Percentiles rank a stretch among this genome's conserved stretches.
Conservation (phyloP, 2,113 vertebrate genomes). For the Xyliphius kryptos region DNA sequence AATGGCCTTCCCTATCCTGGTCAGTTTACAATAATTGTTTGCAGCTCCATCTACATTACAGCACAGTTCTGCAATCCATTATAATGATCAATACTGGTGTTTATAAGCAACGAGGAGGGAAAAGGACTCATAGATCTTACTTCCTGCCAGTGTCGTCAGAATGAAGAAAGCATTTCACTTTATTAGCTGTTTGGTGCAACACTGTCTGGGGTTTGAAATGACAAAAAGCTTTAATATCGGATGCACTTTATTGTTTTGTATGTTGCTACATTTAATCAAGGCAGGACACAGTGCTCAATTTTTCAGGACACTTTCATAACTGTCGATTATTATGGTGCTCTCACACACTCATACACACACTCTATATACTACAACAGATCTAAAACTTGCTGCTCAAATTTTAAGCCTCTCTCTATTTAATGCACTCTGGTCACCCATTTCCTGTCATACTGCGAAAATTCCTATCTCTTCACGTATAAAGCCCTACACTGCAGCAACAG, state of each 20-base stretch:
- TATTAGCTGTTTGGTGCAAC: conserved; percentile 66
- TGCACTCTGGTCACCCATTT: conserved; percentile 10
- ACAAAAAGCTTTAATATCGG: conserved; percentile 59
- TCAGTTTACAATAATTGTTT: too few relatives aligned
- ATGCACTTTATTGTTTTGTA: conserved; percentile 51
- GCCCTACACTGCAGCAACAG: background rate
- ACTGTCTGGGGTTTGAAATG: conserved; percentile 54
- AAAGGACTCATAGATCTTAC: conserved; percentile 53
- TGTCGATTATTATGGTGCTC: background rate
- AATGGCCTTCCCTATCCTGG: too few relatives aligned
- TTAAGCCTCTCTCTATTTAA: background rate
- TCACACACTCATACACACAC: background rate
- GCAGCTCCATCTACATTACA: background rate
- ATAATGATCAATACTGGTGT: conserved; percentile 57
- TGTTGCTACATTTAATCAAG: conserved; percentile 8
- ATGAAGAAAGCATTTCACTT: conserved; percentile 62
- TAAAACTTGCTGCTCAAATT: background rate
- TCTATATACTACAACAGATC: conserved; percentile 8
- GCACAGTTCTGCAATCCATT: conserved; percentile 6
- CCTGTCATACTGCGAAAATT: conserved; percentile 8
- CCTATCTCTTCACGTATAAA: background rate
- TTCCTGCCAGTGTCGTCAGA: conserved; percentile 63
- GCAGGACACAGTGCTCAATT: background rate
- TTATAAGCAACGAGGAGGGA: conserved; percentile 3
- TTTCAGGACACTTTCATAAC: conserved; percentile 8